phyloP scores from a whole-genome alignment of 2,113 vertebrate genomes.

The Conger conger region DNA sequence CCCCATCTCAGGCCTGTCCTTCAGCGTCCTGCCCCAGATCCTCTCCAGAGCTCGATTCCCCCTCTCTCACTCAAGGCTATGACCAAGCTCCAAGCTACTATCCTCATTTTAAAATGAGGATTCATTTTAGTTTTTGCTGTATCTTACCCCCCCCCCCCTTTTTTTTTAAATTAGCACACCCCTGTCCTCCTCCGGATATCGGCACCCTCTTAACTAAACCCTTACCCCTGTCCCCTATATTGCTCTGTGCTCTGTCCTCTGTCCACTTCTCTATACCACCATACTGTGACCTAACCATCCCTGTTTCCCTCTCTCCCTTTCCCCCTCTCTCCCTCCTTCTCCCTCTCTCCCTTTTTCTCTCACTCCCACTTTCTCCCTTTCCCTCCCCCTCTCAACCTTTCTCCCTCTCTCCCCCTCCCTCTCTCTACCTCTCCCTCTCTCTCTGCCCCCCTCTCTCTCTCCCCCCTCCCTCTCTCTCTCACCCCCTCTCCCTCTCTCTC shows the following conservation, averaged over 20 bases:
- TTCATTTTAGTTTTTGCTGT: not conserved
- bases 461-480: slow-evolving; percentile 33
- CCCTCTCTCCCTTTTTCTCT: slow-evolving; percentile 1
- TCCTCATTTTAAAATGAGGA: not conserved
- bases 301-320: slow-evolving; percentile 22
- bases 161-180: not conserved
- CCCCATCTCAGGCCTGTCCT: too few relatives aligned
- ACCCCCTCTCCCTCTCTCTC: slow-evolving; percentile 24
- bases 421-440: slow-evolving; percentile 29
- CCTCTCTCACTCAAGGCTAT: not conserved
- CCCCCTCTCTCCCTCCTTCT: slow-evolving; percentile 26
- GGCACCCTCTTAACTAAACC: not conserved
- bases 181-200: not conserved
- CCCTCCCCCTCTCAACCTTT: slow-evolving; percentile 13
- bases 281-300: not conserved
- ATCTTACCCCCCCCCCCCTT: not conserved
- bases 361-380: slow-evolving; percentile 28
- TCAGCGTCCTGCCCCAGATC: not conserved
- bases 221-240: slow-evolving; percentile 2
- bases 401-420: slow-evolving; percentile 20
- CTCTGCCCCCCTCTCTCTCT: slow-evolving; percentile 27
- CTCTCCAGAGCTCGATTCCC: not conserved
- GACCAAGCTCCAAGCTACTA: not conserved
- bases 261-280: not conserved
- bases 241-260: slow-evolving; percentile 15